These are phyloP conservation scores for Myoxocephalus aenaeus DNA, from an alignment of 2,797 vertebrate genomes.

Conservation along the genomic window DNA sequence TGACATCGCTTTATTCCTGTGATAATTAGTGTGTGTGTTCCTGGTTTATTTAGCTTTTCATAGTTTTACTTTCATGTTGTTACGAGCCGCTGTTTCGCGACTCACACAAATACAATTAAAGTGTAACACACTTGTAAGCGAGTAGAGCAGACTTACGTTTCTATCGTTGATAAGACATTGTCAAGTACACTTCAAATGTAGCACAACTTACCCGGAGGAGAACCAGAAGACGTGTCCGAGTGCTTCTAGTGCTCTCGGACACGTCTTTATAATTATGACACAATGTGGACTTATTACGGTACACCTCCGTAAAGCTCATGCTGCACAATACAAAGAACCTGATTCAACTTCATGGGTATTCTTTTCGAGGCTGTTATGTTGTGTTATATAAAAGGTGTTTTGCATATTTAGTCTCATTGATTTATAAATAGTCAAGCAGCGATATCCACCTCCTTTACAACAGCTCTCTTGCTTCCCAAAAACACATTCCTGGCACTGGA, in stretches of 20 bases:
- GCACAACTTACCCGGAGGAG: too few relatives aligned
- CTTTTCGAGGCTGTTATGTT: background rate
- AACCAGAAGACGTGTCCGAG: too few relatives aligned
- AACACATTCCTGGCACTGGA: background rate
- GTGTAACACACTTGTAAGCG: background rate
- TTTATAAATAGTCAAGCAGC: background rate
- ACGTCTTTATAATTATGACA: background rate
- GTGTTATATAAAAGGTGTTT: background rate
- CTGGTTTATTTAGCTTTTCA: background rate
- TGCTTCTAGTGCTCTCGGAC: background rate
- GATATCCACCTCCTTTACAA: background rate
- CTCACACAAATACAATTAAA: background rate
- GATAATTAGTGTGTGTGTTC: constrained; percentile 2
- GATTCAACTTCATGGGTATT: background rate
- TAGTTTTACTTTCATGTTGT: background rate
- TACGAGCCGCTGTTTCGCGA: background rate
- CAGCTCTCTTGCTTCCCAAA: background rate
- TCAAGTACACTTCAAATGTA: background rate
- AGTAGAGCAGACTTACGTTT: background rate
- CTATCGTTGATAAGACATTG: background rate
- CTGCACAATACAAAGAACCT: background rate
- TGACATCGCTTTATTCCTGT: background rate
- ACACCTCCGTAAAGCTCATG: background rate
- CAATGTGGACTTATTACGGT: background rate
- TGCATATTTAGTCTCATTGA: background rate